Evolutionary conservation across 37 sponge, comb jelly and placozoan species (phyloP).

Genomic region (Agelas oroides): DNA sequence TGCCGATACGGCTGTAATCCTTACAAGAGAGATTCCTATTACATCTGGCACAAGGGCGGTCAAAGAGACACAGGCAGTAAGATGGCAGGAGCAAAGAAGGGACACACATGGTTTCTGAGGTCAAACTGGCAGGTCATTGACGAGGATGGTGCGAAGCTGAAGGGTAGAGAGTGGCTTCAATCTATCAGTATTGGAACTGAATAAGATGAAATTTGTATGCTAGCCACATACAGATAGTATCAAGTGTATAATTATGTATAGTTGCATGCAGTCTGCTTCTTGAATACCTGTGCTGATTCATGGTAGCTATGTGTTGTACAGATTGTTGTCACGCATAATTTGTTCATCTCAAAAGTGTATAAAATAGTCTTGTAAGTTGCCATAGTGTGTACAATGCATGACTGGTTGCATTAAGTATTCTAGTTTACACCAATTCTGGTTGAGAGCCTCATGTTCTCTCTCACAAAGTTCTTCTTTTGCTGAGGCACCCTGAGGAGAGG

Average conservation of each 20-base stretch:
- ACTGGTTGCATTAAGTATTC: too few relatives aligned
- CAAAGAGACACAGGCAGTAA: not conserved
- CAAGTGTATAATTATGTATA: too few relatives aligned
- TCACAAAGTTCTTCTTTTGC: slow-evolving; percentile 37
- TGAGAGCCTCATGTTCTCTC: slow-evolving; percentile 29
- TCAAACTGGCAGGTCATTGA: slow-evolving; percentile 11
- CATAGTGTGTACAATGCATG: too few relatives aligned
- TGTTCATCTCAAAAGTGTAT: too few relatives aligned
- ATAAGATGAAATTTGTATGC: too few relatives aligned
- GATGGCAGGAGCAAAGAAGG: slow-evolving; percentile 17
- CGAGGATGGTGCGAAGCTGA: not conserved
- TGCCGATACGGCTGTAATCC: slow-evolving; percentile 34
- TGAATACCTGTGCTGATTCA: too few relatives aligned
- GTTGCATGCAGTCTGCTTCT: too few relatives aligned
- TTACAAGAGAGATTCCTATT: not conserved
- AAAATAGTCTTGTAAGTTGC: too few relatives aligned
- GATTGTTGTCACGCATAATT: too few relatives aligned
- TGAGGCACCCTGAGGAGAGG: not conserved
- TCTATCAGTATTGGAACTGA: not conserved
- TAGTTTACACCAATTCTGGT: too few relatives aligned
- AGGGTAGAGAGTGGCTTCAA: slow-evolving; percentile 23
- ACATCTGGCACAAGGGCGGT: slow-evolving; percentile 61
- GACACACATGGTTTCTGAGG: slow-evolving; percentile 38
- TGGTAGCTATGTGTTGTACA: too few relatives aligned
- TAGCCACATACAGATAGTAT: too few relatives aligned